Conservation (phyloP, 2,113 vertebrate species). For the Garra rufa region DNA sequence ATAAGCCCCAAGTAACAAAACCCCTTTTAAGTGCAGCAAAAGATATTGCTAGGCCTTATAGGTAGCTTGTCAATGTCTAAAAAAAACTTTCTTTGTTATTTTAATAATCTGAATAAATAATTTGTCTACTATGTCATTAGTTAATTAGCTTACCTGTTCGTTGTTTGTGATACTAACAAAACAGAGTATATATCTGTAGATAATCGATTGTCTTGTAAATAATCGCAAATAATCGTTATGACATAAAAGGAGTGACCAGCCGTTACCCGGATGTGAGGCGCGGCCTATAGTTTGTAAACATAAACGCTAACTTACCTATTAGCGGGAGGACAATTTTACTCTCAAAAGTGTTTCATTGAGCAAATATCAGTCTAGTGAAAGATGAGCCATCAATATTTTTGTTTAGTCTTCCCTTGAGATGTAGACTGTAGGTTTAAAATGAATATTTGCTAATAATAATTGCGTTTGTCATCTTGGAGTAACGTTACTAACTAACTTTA, state of each 20-base stretch:
- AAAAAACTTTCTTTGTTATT: not conserved
- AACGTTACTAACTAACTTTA: no score
- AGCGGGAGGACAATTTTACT: not conserved
- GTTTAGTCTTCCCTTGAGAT: not conserved
- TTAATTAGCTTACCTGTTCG: not conserved
- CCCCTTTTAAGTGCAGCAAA: not conserved
- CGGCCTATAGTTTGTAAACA: not conserved
- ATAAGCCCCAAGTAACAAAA: not conserved
- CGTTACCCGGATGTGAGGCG: not conserved
- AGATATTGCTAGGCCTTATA: not conserved
- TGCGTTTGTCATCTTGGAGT: not conserved
- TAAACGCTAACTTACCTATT: not conserved
- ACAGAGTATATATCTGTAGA: no score
- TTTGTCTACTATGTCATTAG: not conserved
- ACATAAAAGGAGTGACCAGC: no score
- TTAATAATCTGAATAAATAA: not conserved
- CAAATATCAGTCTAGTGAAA: not conserved
- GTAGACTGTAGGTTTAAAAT: not conserved
- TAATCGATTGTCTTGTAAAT: not conserved
- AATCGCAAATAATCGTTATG: no score
- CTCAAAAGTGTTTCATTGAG: not conserved
- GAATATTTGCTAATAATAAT: not conserved
- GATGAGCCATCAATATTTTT: not conserved
- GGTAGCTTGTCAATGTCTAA: not conserved
- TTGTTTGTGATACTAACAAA: not conserved